These are phyloP conservation scores for Brevimyrus niger DNA, from an alignment of 2,113 vertebrate species.

Conservation along the genomic window DNA sequence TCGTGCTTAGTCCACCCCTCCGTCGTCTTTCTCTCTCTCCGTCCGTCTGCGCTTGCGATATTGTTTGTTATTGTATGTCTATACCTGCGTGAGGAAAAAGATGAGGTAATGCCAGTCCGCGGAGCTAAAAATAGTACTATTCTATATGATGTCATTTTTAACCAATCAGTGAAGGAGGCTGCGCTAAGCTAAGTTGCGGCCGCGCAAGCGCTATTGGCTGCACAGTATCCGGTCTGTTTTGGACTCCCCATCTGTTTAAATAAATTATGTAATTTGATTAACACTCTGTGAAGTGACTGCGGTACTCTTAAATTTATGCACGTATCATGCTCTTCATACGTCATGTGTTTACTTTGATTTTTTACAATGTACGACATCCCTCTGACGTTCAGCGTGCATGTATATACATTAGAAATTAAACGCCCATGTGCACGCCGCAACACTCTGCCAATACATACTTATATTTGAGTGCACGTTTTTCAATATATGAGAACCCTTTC, in stretches of 20 bases:
- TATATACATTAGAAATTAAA: background rate
- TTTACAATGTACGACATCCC: background rate
- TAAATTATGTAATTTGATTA: slow-evolving; percentile 28
- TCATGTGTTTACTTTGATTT: background rate
- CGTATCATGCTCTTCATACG: background rate
- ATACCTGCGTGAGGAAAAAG: slow-evolving; percentile 44
- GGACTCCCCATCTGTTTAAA: slow-evolving; percentile 33
- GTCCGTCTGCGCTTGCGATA: slow-evolving; percentile 16
- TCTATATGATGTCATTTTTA: slow-evolving; percentile 59
- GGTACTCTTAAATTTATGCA: background rate
- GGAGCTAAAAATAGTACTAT: slow-evolving; percentile 49
- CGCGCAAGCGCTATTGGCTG: slow-evolving; percentile 32
- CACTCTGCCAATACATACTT: background rate
- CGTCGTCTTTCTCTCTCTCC: background rate
- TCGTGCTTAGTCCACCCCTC: background rate
- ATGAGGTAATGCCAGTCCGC: slow-evolving; percentile 60
- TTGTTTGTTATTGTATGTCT: slow-evolving; percentile 34
- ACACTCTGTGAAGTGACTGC: background rate
- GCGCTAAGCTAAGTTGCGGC: slow-evolving; percentile 28
- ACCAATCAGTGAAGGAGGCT: slow-evolving; percentile 49
- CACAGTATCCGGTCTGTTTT: slow-evolving; percentile 32
- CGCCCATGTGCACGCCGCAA: background rate
- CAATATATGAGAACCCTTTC: background rate
- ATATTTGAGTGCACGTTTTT: background rate
- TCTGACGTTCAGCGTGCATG: background rate